Conservation (phyloP, 2,888 invertebrate genomes). For the Lamproptera curius region DNA sequence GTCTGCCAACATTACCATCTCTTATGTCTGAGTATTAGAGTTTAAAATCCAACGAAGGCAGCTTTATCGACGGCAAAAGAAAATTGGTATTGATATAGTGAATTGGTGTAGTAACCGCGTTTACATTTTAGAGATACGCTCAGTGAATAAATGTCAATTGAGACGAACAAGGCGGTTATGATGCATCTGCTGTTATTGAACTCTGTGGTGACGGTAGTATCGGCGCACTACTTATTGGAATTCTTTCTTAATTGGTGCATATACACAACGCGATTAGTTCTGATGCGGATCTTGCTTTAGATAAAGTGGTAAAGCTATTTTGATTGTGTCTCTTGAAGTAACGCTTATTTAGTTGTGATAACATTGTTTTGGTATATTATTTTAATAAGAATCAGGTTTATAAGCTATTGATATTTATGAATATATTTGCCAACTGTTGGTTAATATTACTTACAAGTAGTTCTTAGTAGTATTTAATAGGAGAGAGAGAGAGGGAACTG, state of each 20-base stretch:
- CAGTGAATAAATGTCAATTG: slow-evolving; percentile 74
- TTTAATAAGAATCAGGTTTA: too few species aligned
- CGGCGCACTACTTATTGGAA: slow-evolving; percentile 46
- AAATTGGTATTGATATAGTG: slow-evolving; percentile 30
- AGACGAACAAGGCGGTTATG: slow-evolving; percentile 59
- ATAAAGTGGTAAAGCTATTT: too few species aligned
- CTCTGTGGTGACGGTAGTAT: slow-evolving; percentile 50
- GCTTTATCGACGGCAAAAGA: slow-evolving; percentile 19
- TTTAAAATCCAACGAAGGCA: slow-evolving; percentile 30
- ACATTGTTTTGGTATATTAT: too few species aligned
- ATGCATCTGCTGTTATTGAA: slow-evolving; percentile 68
- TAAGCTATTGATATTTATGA: too few species aligned
- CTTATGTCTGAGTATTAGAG: slow-evolving; percentile 38
- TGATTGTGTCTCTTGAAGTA: too few species aligned
- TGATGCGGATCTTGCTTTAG: too few species aligned
- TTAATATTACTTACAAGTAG: too few species aligned
- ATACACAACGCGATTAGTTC: too few species aligned
- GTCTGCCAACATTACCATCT: slow-evolving; percentile 30
- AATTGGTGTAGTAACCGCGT: slow-evolving; percentile 68
- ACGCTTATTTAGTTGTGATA: too few species aligned
- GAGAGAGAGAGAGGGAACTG: too few species aligned
- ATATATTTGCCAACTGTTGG: too few species aligned
- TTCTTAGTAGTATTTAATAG: too few species aligned
- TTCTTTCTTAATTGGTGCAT: slow-evolving; percentile 20
- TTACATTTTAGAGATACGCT: slow-evolving; percentile 73